Conservation (phyloP, 2,113 vertebrate species). For the Romanogobio albipinnatus region DNA sequence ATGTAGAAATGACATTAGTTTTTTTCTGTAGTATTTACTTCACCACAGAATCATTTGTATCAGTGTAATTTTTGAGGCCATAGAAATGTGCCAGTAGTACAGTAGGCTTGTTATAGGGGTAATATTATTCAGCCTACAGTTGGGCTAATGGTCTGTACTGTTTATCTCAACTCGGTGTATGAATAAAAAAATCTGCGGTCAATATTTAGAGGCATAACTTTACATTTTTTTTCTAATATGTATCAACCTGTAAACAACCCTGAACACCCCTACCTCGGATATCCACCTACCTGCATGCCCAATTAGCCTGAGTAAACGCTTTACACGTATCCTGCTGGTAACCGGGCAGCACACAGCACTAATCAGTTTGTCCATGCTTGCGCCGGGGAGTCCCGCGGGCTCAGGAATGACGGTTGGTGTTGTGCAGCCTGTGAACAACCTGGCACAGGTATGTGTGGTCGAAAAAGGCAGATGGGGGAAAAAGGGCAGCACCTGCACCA, state of each 20-base stretch:
- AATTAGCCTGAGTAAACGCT: conserved; percentile 63
- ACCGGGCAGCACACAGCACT: conserved; percentile 54
- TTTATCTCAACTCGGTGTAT: background rate
- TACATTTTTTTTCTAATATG: background rate
- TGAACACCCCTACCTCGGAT: background rate
- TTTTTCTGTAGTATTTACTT: no score
- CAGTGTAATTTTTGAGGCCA: no score
- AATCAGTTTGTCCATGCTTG: conserved; percentile 48
- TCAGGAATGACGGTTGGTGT: conserved; percentile 36
- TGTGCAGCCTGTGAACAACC: conserved; percentile 36
- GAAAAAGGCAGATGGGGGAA: conserved; percentile 42
- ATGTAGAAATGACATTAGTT: no score
- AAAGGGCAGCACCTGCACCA: conserved; percentile 70
- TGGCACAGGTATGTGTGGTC: conserved; percentile 52
- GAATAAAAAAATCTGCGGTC: background rate
- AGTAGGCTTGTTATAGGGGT: no score
- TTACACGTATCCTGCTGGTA: conserved; percentile 63
- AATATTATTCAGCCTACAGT: no score
- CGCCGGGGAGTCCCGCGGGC: conserved; percentile 34
- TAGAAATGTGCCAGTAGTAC: no score
- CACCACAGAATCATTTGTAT: no score
- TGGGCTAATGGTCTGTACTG: no score
- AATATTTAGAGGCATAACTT: background rate
- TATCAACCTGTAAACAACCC: background rate
- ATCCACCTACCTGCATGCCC: conserved; percentile 55